Percentiles rank a stretch among this genome's conserved stretches.
These are phyloP conservation scores for Drosophila antonietae DNA, from an alignment of 2,888 invertebrate genomes.

Conservation along the genomic window DNA sequence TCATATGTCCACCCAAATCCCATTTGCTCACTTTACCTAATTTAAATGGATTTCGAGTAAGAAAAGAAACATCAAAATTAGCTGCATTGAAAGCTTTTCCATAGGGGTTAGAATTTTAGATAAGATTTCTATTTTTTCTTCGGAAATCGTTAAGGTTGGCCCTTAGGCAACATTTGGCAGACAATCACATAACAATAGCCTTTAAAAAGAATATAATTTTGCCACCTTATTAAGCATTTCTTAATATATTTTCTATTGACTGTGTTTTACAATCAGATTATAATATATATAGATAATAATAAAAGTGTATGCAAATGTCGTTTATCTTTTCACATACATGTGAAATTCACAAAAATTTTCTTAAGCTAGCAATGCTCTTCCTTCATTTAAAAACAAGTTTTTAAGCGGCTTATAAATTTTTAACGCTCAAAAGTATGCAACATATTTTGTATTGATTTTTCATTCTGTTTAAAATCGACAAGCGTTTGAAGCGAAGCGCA, in stretches of 20 bases:
- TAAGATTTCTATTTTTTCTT: background rate
- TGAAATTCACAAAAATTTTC: background rate
- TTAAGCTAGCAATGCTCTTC: too few species aligned
- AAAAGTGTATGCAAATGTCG: background rate
- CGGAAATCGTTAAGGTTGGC: background rate
- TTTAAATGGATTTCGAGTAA: background rate
- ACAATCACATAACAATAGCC: too few species aligned
- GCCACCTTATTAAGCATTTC: background rate
- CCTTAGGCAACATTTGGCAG: background rate
- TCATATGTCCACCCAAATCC: background rate
- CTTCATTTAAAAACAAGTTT: background rate
- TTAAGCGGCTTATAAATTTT: background rate
- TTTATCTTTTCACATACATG: background rate
- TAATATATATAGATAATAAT: background rate
- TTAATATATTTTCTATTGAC: background rate
- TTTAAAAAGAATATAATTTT: background rate
- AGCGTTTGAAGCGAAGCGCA: background rate
- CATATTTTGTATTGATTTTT: background rate
- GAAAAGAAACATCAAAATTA: background rate
- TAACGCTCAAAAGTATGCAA: conserved; percentile 8
- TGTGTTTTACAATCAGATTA: background rate
- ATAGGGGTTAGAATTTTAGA: background rate
- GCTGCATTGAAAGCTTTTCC: background rate
- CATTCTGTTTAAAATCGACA: background rate
- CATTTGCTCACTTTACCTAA: too few species aligned